These are phyloP conservation scores for Eurypyga helias DNA, from an alignment of 2,113 vertebrate genomes.

Conservation along the genomic window DNA sequence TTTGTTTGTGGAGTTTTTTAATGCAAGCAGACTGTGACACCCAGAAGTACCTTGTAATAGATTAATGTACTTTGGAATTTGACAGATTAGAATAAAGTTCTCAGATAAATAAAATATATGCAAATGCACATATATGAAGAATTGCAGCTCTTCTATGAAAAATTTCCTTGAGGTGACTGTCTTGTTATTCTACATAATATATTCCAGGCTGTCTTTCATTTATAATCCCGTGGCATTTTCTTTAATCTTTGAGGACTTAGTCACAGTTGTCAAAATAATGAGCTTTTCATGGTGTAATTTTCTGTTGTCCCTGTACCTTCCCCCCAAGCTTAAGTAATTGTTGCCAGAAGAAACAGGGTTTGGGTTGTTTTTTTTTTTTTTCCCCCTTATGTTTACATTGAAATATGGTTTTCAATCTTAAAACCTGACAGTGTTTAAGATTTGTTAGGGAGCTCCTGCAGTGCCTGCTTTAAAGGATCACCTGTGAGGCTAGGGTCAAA, in stretches of 20 bases:
- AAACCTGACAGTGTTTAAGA: rapidly evolving
- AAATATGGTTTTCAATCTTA: background rate
- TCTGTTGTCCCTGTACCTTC: background rate
- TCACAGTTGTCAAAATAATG: slow-evolving; percentile 59
- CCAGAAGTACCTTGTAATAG: background rate
- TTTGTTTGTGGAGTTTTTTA: background rate
- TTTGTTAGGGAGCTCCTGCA: background rate
- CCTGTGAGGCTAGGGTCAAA: background rate
- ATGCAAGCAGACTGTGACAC: background rate
- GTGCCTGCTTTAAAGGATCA: background rate
- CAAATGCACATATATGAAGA: background rate
- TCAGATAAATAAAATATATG: background rate
- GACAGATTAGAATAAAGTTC: background rate
- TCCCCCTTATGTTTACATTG: background rate
- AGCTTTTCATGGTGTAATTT: background rate
- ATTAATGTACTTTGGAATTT: background rate
- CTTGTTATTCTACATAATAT: background rate
- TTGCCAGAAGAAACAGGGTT: background rate
- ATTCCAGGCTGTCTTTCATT: slow-evolving; percentile 32
- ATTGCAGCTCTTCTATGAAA: background rate
- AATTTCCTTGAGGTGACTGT: background rate
- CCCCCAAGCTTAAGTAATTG: background rate
- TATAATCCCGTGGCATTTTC: slow-evolving; percentile 42
- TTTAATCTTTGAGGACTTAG: slow-evolving; percentile 42
- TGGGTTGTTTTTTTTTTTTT: no score